These are phyloP conservation scores for Halocynthia aurantium DNA, from an alignment of 23 tunicate species.

Conservation along the genomic window DNA sequence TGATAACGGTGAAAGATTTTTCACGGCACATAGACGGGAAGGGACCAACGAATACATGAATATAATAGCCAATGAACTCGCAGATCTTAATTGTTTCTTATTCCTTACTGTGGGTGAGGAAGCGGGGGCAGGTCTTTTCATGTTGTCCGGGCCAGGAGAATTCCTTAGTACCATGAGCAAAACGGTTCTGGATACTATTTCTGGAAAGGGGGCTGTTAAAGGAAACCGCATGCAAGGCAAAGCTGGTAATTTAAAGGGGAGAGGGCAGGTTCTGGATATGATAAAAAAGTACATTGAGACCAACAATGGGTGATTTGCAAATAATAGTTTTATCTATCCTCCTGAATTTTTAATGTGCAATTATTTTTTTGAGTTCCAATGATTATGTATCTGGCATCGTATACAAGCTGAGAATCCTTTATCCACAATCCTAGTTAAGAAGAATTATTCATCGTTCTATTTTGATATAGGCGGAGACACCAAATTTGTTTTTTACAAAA, in stretches of 20 bases:
- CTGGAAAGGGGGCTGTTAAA: slow-evolving; percentile 62
- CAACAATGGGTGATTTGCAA: too few relatives aligned
- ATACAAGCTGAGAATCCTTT: too few relatives aligned
- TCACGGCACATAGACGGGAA: slow-evolving; percentile 56
- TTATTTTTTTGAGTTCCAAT: too few relatives aligned
- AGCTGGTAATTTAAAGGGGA: slow-evolving; percentile 50
- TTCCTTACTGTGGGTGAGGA: slow-evolving; percentile 87
- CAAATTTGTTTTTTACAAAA: too few relatives aligned
- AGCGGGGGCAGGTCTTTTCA: slow-evolving; percentile 63
- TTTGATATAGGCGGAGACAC: too few relatives aligned
- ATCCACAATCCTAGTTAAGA: too few relatives aligned
- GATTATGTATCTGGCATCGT: too few relatives aligned
- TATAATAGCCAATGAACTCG: slow-evolving; percentile 63
- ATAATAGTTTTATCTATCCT: too few relatives aligned
- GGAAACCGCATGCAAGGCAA: slow-evolving; percentile 83
- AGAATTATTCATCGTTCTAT: too few relatives aligned
- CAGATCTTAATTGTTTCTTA: slow-evolving; percentile 26
- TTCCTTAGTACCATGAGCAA: slow-evolving; percentile 37
- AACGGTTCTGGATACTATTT: slow-evolving; percentile 24
- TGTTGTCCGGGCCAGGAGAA: slow-evolving; percentile 34
- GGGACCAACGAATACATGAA: slow-evolving; percentile 90
- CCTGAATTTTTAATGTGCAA: too few relatives aligned
- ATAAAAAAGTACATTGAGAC: slow-evolving; percentile 30
- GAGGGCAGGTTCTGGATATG: slow-evolving; percentile 28
- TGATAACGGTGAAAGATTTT: slow-evolving; percentile 16